Base-by-base conservation (phyloP, 2,113 vertebrate genomes). In the Notiomystis cincta region DNA sequence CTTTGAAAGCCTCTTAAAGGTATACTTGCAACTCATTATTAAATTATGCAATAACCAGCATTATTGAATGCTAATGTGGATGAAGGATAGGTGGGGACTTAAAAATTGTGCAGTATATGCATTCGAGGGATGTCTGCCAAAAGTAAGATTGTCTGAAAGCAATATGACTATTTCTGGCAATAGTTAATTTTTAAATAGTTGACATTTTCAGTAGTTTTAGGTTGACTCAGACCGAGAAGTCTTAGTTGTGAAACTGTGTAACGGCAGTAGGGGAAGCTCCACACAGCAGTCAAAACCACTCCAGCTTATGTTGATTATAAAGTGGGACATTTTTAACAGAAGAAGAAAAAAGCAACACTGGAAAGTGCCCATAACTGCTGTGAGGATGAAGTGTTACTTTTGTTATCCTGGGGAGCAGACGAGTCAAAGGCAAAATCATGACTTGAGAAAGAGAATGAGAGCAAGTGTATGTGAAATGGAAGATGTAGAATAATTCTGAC, bases 171-270 rank as follows among this genome's bases (percentile, higher is more conserved):
- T 83, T 92, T 92, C 82, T 97, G 90, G 71, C 50, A 92, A 23
- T 54, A 85, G 73, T 64, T 90, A 89, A 48, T 65, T 90, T 90
- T 93, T 21, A 95, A 86, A 89, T 61, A 83, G 42, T 66, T 81
- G 71, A 54, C 14, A 13, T 92, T 95, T 93, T 82, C 78, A 35
- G 79, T 79, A 95, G 85, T 87, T 88, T 94, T 90, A 42, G 15
- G 42, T 89, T 95, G 94, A 95, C 82, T 95, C 75, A 88, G 58
- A 48, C 66, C 61, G 67, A 86, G 75, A 66, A 66, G 12, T 81
- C 51, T 83, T 77, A 86, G 47, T 70, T 62, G 51, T 51, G 67
- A 86, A 86, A 93, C 47, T 38, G 17, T 54, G 4, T 58, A 90
- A 92, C 0, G 2, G 28, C 56, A 77, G 66, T 24, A 80, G 21